Conservation (phyloP, 2,888 invertebrate genomes). For the Eristalis tenax region DNA sequence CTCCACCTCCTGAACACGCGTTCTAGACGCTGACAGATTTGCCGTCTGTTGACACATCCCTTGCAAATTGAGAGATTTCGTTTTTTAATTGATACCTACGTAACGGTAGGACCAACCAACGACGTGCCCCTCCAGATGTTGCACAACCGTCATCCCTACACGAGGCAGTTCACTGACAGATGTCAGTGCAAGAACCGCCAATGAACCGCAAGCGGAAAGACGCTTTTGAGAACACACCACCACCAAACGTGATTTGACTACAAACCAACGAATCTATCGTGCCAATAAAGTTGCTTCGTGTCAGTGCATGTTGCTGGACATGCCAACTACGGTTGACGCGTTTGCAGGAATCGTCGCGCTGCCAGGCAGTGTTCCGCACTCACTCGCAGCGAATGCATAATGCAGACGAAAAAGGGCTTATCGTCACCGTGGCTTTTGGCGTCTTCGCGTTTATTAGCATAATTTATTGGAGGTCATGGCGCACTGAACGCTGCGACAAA, state of each 20-base stretch:
- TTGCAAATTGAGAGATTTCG: too few relatives aligned
- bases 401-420: conserved; percentile 20
- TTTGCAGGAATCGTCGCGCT: not conserved
- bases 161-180: not conserved
- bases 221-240: conserved; percentile 8
- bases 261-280: not conserved
- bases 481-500: conserved; percentile 31
- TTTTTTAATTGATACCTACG: too few relatives aligned
- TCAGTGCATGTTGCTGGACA: not conserved
- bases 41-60: too few relatives aligned
- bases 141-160: not conserved
- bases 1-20: too few relatives aligned
- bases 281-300: not conserved
- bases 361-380: not conserved
- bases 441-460: conserved; percentile 48
- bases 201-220: not conserved
- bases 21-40: too few relatives aligned
- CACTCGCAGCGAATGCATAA: conserved; percentile 28
- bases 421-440: conserved; percentile 13
- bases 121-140: not conserved
- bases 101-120: not conserved
- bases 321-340: not conserved
- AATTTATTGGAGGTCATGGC: conserved; percentile 55
- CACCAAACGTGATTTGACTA: conserved; percentile 29
- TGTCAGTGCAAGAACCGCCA: not conserved